Conservation (phyloP, 2,888 invertebrate genomes). For the Cacoxenus indagator region DNA sequence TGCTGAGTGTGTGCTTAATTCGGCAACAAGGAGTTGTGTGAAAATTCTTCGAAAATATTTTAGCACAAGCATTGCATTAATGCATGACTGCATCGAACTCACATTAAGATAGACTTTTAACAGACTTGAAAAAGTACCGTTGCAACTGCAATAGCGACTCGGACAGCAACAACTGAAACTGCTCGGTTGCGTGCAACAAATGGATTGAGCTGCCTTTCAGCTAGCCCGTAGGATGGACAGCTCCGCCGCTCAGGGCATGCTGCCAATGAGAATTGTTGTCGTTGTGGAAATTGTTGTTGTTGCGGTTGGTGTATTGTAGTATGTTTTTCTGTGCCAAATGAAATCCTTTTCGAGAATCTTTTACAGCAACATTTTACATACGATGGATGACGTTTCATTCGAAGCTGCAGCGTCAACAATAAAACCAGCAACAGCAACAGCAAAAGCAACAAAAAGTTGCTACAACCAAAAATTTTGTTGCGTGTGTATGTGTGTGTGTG, state of each 20-base stretch:
- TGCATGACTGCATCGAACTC: conserved; percentile 9
- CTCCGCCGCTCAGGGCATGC: background rate
- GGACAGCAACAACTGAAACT: background rate
- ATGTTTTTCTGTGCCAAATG: conserved; percentile 17
- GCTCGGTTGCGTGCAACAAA: too few relatives aligned
- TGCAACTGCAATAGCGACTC: background rate
- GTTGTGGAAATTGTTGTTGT: background rate
- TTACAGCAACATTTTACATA: background rate
- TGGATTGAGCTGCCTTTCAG: background rate
- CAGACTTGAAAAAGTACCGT: too few relatives aligned
- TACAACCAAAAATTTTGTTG: background rate
- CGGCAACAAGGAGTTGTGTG: background rate
- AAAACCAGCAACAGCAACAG: conserved; percentile 38
- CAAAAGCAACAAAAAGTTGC: too few relatives aligned
- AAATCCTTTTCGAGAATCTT: background rate
- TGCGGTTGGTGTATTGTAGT: background rate
- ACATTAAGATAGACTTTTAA: conserved; percentile 4
- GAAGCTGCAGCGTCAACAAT: conserved; percentile 61
- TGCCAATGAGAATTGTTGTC: background rate
- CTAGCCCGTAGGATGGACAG: background rate
- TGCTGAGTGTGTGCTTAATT: too few relatives aligned
- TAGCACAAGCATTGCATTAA: conserved; percentile 13
- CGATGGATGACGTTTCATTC: conserved; percentile 52
- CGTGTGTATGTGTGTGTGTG: background rate
- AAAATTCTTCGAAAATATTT: background rate